Evolutionary conservation across 1,140 invertebrate genomes (phyloP).

Genomic region (Subanguina moxae): DNA sequence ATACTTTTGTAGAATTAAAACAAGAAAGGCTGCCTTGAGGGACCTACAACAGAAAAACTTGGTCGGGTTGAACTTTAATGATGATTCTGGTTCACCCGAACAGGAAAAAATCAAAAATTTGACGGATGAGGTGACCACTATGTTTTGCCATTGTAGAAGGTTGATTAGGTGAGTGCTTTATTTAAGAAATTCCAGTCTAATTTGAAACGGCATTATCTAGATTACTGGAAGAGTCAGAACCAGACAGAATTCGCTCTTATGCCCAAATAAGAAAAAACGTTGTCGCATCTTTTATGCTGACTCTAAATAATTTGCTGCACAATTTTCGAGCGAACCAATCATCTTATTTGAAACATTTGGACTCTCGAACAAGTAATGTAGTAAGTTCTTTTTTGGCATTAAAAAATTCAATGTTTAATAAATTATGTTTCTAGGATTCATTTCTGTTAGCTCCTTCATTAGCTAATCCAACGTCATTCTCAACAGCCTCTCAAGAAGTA

Average conservation of each 20-base stretch:
- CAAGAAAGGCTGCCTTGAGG: conserved; percentile 20
- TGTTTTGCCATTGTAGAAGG: conserved; percentile 36
- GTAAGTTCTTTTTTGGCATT: conserved; percentile 37
- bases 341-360: conserved; percentile 60
- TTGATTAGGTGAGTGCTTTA: conserved; percentile 36
- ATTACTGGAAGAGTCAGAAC: conserved; percentile 34
- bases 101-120: conserved; percentile 42
- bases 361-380: conserved; percentile 35
- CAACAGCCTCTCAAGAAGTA: neutral
- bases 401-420: conserved; percentile 23
- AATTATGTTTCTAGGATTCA: conserved; percentile 4
- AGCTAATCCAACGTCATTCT: neutral
- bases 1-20: conserved; percentile 33
- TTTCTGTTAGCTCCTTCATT: conserved; percentile 20
- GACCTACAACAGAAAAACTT: conserved; percentile 47
- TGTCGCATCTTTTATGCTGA: conserved; percentile 59
- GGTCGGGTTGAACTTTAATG: conserved; percentile 35
- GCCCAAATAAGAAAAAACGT: conserved; percentile 60
- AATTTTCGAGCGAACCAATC: conserved; percentile 62
- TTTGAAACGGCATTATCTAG: conserved; percentile 18
- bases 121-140: conserved; percentile 41
- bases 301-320: conserved; percentile 61
- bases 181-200: neutral
- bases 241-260: conserved; percentile 11
- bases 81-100: conserved; percentile 27